phyloP scores from a whole-genome alignment of 2,797 vertebrate species.

The Valencia hispanica region DNA sequence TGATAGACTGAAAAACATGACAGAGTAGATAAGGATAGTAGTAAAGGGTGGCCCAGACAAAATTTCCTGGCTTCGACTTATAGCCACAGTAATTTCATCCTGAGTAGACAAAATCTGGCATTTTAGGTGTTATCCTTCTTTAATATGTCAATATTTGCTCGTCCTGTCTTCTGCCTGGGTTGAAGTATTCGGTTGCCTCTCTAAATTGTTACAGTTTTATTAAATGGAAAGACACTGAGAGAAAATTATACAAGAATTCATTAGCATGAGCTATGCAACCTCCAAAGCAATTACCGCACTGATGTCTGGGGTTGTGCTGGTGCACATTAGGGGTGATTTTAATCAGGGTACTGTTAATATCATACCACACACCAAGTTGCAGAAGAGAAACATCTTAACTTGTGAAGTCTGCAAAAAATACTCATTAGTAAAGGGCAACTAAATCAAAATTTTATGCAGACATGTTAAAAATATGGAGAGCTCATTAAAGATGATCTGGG shows the following conservation, averaged over 20 bases:
- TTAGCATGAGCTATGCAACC: slow-evolving; percentile 38
- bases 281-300: slow-evolving; percentile 38
- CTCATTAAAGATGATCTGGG: slow-evolving; percentile 9
- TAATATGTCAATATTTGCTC: slow-evolving; percentile 77
- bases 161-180: slow-evolving; percentile 53
- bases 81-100: slow-evolving; percentile 59
- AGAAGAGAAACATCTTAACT: slow-evolving; percentile 9
- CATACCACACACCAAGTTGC: slow-evolving; percentile 11
- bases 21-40: slow-evolving; percentile 71
- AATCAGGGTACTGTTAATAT: slow-evolving; percentile 21
- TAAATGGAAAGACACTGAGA: slow-evolving; percentile 62
- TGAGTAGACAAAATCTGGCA: slow-evolving; percentile 61
- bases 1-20: slow-evolving; percentile 57
- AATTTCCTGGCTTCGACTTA: slow-evolving; percentile 52
- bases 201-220: slow-evolving; percentile 67
- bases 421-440: slow-evolving; percentile 27
- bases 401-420: slow-evolving; percentile 23
- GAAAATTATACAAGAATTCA: slow-evolving; percentile 42
- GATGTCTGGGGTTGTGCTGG: slow-evolving; percentile 20
- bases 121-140: slow-evolving; percentile 50
- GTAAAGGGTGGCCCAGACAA: slow-evolving; percentile 47
- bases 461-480: slow-evolving; percentile 10
- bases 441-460: slow-evolving; percentile 35
- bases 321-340: slow-evolving; percentile 13
- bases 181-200: slow-evolving; percentile 72